Evolutionary conservation across 2,797 vertebrate species (phyloP).

Genomic region (Acanthornis magna): DNA sequence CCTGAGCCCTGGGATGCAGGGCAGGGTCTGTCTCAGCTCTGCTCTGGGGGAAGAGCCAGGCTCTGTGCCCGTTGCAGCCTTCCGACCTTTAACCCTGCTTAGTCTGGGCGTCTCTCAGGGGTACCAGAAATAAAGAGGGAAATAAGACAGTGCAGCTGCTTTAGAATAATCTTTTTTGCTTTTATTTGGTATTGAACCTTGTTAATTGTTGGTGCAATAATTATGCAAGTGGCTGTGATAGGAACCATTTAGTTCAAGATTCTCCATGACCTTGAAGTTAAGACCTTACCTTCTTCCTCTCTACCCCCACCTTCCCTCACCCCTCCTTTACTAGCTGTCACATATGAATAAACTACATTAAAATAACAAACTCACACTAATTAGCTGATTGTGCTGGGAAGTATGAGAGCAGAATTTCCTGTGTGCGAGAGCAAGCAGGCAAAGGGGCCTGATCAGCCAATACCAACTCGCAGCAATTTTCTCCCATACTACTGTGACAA

Average conservation of each 20-base stretch:
- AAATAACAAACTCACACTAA: constrained; percentile 69
- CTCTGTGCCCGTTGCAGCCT: neutral
- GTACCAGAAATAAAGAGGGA: neutral
- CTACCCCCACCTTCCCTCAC: constrained; percentile 36
- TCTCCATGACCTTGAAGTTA: constrained; percentile 56
- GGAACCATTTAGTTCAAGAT: constrained; percentile 51
- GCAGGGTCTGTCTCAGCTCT: neutral
- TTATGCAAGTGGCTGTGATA: constrained; percentile 46
- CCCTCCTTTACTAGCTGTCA: constrained; percentile 63
- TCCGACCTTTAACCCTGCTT: neutral
- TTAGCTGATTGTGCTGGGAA: constrained; percentile 70
- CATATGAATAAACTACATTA: constrained; percentile 69
- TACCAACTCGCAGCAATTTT: neutral
- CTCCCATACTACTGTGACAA: neutral
- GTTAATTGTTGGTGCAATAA: constrained; percentile 44
- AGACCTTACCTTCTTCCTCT: constrained; percentile 55
- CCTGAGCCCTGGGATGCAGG: neutral
- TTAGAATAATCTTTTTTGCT: neutral
- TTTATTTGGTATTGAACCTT: constrained; percentile 29
- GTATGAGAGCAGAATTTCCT: constrained; percentile 66
- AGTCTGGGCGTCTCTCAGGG: neutral
- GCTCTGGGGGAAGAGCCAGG: neutral
- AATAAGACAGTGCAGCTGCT: neutral
- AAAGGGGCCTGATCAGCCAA: constrained; percentile 2
- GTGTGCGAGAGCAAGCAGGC: neutral